Evolutionary conservation across 1,140 invertebrate species (phyloP).

Genomic region (Brachionus rotundiformis): DNA sequence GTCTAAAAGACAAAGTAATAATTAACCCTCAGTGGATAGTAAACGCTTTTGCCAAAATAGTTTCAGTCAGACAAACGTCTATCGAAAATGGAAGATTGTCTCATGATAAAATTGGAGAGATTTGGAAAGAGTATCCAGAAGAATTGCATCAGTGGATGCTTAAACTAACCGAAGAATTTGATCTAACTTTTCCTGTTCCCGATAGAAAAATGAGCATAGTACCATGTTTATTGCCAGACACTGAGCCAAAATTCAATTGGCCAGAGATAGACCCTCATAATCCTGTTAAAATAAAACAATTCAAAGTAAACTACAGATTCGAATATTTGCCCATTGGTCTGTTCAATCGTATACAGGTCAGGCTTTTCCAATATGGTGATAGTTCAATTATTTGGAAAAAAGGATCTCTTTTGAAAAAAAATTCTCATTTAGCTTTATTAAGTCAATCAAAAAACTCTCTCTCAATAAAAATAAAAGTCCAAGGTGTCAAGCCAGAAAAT

Average conservation of each 20-base stretch:
- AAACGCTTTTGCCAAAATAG: slow-evolving; percentile 62
- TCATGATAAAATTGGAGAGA: slow-evolving; percentile 56
- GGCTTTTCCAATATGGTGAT: slow-evolving; percentile 61
- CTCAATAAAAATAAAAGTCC: slow-evolving; percentile 59
- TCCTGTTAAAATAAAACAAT: slow-evolving; percentile 4
- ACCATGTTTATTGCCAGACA: slow-evolving; percentile 60
- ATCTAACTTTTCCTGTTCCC: slow-evolving; percentile 58
- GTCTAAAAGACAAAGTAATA: slow-evolving; percentile 59
- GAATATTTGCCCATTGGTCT: slow-evolving; percentile 60
- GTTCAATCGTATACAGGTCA: slow-evolving; percentile 64
- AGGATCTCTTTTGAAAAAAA: slow-evolving; percentile 61
- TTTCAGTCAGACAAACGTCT: slow-evolving; percentile 60
- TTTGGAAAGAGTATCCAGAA: slow-evolving; percentile 58
- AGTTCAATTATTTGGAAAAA: slow-evolving; percentile 61
- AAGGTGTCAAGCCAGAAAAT: slow-evolving; percentile 61
- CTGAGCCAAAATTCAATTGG: slow-evolving; percentile 55
- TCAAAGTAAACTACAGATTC: slow-evolving; percentile 53
- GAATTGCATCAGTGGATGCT: slow-evolving; percentile 61
- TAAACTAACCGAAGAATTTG: slow-evolving; percentile 62
- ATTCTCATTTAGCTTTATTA: slow-evolving; percentile 58
- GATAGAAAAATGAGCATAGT: slow-evolving; percentile 57
- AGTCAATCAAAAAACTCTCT: slow-evolving; percentile 55
- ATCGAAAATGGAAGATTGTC: slow-evolving; percentile 60
- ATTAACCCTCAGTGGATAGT: slow-evolving; percentile 64
- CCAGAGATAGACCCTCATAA: not conserved